Evolutionary conservation across 2,888 invertebrate species (phyloP), one percentile per base, ranked within the genome.

Genomic region (Mamestra brassicae): DNA sequence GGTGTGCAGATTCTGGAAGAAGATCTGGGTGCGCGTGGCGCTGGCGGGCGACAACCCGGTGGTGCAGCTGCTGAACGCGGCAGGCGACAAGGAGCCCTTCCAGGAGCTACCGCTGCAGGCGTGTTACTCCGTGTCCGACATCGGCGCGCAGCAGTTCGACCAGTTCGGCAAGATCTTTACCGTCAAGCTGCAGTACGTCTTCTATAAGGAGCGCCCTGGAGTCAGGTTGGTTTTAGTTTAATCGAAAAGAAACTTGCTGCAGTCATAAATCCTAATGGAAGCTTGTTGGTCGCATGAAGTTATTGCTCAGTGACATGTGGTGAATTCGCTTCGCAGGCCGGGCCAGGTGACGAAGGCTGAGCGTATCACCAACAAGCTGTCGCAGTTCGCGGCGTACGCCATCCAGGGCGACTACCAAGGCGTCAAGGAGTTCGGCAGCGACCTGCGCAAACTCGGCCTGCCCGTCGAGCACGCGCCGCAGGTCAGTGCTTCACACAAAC

Each of bases 151-250:
- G 95, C 99, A 99, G 93, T 99, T 99, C 93, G 99, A 99, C 95
- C 99, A 99, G 94, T 99, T 98, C 93, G 99, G 99, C 50, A 99
- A 99, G 97, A 99, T 99, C 88, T 99, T 99, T 96, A 99, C 99
- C 0, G 97, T 99, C 74, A 99, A 99, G 93, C 95, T 99, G 85
- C 99, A 99, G 94, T 99, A 99, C 92, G 98, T 99, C 73, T 99
- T 99, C 94, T 99, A 99, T 94, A 99, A 99, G 94, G 99, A 99
- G 94, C 97, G 99, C 15, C 99, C 99, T 0, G 99, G 99, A 2
- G 99, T 99, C 34, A 93, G 96, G 96, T 96, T 45, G 1, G 71
- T 71, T 54, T 38, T 11, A 5, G 10, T 71, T 50, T 42, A 2
- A 38, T 38, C 52, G 3, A 54, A 45, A 0, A 38, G 34, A 8